Evolutionary conservation across 2,797 vertebrate genomes (phyloP), one percentile per base, ranked within the genome.

Genomic region (Xyrichtys novacula): DNA sequence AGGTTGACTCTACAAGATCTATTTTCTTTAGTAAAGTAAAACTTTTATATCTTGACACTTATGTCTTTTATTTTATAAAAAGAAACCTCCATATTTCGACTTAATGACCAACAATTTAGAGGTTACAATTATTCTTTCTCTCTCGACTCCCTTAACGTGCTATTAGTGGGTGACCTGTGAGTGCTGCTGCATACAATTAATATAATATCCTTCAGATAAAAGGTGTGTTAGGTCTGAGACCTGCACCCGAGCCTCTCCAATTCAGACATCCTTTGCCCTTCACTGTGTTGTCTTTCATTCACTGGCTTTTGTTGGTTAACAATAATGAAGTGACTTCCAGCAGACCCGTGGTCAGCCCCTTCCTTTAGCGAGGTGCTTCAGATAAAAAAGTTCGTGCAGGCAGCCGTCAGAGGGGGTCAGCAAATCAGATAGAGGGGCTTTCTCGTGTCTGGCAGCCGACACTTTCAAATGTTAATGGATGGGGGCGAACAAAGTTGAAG

Each of bases 381-480:
- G 85, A 90, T 90, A 83, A 67, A 85, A 90, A 88, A 89, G 74
- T 86, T 82, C 84, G 82, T 84, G 78, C 83, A 79, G 79, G 83
- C 84, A 78, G 79, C 85, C 88, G 25, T 90, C 76, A 76, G 77
- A 83, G 81, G 76, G 84, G 93, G 91, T 93, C 93, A 94, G 88
- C 64, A 91, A 94, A 94, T 95, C 94, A 94, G 94, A 95, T 92
- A 90, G 93, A 79, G 73, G 88, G 79, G 88, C 88, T 91, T 95
- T 94, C 94, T 95, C 92, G 89, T 88, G 90, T 94, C 95, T 95
- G 94, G 92, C 94, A 95, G 94, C 92, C 93, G 91, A 95, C 94
- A 96, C 94, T 96, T 96, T 95, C 92, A 95, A 96, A 95, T 93
- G 94, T 94, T 95, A 97, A 96, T 96, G 94, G 94, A 91, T 88